These are phyloP conservation scores for Adelphocoris suturalis DNA, from an alignment of 2,888 invertebrate genomes.

Conservation along the genomic window DNA sequence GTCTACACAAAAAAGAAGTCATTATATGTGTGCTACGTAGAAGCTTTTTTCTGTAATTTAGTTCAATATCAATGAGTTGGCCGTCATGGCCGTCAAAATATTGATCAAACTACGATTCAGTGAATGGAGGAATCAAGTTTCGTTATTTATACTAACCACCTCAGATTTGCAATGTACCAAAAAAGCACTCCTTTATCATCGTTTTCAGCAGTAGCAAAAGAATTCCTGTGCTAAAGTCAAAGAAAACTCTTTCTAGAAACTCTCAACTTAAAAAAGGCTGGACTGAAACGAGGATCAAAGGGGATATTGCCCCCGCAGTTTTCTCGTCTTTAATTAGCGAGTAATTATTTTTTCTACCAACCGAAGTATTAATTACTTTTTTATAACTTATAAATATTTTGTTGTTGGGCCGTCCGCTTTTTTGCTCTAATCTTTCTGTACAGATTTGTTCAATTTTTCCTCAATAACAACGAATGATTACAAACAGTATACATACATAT, in stretches of 20 bases:
- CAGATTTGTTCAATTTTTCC: neutral
- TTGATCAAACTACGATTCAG: too few relatives aligned
- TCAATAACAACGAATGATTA: too few relatives aligned
- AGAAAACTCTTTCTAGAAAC: constrained; percentile 2
- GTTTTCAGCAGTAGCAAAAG: neutral
- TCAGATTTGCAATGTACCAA: neutral
- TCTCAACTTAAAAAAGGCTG: neutral
- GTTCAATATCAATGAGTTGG: too few relatives aligned
- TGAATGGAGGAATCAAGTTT: too few relatives aligned
- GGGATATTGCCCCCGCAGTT: constrained; percentile 34
- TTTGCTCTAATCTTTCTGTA: neutral
- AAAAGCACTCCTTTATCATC: neutral
- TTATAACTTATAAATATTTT: neutral
- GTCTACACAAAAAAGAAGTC: too few relatives aligned
- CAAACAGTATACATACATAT: too few relatives aligned
- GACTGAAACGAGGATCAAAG: constrained; percentile 7
- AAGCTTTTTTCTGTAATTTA: too few relatives aligned
- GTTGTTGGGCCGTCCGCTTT: neutral
- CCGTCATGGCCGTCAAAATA: too few relatives aligned
- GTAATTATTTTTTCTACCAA: constrained; percentile 2
- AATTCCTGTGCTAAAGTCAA: neutral
- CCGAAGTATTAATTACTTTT: constrained; percentile 9
- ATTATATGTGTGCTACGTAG: too few relatives aligned
- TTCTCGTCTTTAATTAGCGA: constrained; percentile 5
- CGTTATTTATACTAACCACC: neutral